These are phyloP conservation scores for Arenaria interpres DNA, from an alignment of 2,113 vertebrate species.

Conservation along the genomic window DNA sequence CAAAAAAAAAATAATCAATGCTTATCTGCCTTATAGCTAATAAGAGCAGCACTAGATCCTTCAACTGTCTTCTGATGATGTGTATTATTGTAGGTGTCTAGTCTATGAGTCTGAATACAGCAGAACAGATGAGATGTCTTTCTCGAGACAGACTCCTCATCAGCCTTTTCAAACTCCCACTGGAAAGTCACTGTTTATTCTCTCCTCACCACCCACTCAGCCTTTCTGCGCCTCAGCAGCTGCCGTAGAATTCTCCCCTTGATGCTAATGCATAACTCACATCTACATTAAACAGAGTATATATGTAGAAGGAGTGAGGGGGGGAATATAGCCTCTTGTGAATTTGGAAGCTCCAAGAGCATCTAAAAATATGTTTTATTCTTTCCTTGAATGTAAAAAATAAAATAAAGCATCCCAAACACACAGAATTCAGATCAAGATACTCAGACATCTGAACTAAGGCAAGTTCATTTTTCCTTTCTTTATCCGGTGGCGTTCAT, in stretches of 20 bases:
- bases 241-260: background rate
- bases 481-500: background rate
- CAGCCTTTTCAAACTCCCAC: background rate
- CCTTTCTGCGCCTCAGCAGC: background rate
- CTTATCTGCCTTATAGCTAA: background rate
- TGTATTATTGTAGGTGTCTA: background rate
- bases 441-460: background rate
- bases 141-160: background rate
- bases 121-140: background rate
- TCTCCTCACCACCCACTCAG: background rate
- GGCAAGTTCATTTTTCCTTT: background rate
- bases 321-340: background rate
- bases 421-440: background rate
- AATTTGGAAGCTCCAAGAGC: background rate
- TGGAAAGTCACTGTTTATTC: background rate
- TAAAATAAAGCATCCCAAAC: background rate
- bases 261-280: background rate
- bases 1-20: background rate
- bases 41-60: background rate
- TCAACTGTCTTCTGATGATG: background rate
- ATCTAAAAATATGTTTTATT: background rate
- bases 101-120: background rate
- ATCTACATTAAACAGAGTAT: background rate
- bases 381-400: background rate
- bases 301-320: background rate